Base-by-base conservation (phyloP, 2,888 invertebrate genomes). In the Brenthis hecate region DNA sequence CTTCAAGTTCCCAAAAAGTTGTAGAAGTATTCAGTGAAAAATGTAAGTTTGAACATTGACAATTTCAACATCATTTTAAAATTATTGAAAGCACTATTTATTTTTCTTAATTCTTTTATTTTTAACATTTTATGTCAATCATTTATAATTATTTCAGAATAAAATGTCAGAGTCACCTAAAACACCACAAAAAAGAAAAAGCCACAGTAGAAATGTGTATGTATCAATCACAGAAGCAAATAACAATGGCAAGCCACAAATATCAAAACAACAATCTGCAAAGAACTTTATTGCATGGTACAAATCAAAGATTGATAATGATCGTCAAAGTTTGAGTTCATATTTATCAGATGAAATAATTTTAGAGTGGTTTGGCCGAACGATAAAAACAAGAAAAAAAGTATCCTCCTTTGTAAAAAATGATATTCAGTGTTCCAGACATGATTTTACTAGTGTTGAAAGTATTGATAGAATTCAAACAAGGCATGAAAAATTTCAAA, bases 321-420 rank as follows among this genome's bases (percentile, higher is more conserved):
- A 94, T 56, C 82, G 93, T 14, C 85, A 89, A 56, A 93, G 91
- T 70, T 75, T 94, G 1, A 84, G 89, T 8, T 77, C 93, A 43
- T 93, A 93, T 75, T 76, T 94, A 32, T 88, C 93, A 19, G 92
- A 94, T 71, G 88, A 94, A 78, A 89, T 94, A 1, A 81, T 89
- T 1, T 82, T 95, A 2, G 94, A 95, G 80, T 95, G 95, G 95
- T 95, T 95, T 80, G 95, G 95, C 0, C 88, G 93, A 65, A 94
- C 94, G 13, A 88, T 95, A 8, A 94, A 89, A 78, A 94, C 94
- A 0, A 93, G 92, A 72, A 93, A 92, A 78, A 94, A 94, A 77
- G 94, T 95, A 0, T 81, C 90, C 2, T 82, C 88, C 5, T 95
- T 95, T 74, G 76, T 95, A 3, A 94, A 94, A 76, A 85, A 85